A percentile compares a stretch with the other conserved stretches of the same genome.
These are phyloP conservation scores for Noctua janthe DNA, from an alignment of 2,888 invertebrate genomes.

Conservation along the genomic window DNA sequence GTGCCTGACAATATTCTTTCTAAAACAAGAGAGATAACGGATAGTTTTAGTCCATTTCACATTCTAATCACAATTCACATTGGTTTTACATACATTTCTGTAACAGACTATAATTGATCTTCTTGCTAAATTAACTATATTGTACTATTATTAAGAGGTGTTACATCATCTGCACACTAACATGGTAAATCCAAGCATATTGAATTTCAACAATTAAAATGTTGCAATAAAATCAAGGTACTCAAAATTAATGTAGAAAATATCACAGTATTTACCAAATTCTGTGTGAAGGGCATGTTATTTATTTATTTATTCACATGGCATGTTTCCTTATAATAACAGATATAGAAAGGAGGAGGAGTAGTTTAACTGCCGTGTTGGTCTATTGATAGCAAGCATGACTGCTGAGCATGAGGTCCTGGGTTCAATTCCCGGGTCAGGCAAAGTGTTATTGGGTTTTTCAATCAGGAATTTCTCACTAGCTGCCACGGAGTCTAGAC, in stretches of 20 bases:
- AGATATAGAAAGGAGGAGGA: neutral
- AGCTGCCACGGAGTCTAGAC: too few species aligned
- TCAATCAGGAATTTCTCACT: neutral
- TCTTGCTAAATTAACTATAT: slow-evolving; percentile 13
- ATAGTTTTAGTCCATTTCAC: neutral
- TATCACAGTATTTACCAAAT: neutral
- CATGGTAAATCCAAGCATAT: slow-evolving; percentile 1
- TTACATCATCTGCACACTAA: slow-evolving; percentile 8
- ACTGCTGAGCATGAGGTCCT: neutral
- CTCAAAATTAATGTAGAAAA: neutral
- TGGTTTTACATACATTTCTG: neutral
- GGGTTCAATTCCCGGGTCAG: neutral
- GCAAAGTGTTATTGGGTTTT: neutral
- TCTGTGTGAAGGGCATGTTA: neutral
- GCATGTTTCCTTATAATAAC: neutral
- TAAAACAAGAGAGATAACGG: neutral
- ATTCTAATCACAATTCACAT: neutral
- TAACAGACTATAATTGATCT: neutral
- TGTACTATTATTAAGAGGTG: neutral
- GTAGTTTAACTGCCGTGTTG: neutral
- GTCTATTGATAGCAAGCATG: neutral
- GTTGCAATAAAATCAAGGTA: neutral
- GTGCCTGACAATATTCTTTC: neutral
- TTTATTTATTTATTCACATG: too few species aligned
- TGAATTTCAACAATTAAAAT: neutral